Evolutionary conservation across 2,797 vertebrate genomes (phyloP).

Genomic region (Pantherophis vulpinus): DNA sequence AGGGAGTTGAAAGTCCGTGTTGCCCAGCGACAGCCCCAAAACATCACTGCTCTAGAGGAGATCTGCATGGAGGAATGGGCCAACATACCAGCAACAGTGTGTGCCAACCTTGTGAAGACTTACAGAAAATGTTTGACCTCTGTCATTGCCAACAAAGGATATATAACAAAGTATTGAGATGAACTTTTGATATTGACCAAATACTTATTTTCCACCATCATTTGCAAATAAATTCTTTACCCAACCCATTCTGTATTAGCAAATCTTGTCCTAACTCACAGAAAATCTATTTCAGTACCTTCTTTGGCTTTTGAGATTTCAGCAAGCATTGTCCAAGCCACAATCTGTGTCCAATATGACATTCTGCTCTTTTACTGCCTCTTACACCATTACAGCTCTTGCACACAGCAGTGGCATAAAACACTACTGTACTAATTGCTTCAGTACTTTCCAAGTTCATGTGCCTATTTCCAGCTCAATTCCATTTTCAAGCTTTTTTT

Average conservation of each 20-base stretch:
- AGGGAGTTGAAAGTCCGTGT: too few relatives aligned
- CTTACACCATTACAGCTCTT: not conserved
- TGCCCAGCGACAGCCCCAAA: too few relatives aligned
- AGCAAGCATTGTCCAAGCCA: slow-evolving; percentile 3
- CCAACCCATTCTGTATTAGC: not conserved
- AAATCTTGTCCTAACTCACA: not conserved
- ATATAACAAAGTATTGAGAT: too few relatives aligned
- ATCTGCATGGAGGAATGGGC: too few relatives aligned
- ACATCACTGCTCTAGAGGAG: too few relatives aligned
- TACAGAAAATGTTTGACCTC: too few relatives aligned
- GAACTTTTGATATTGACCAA: too few relatives aligned
- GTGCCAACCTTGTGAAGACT: too few relatives aligned
- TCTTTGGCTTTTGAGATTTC: not conserved
- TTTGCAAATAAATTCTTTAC: not conserved
- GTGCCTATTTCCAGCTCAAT: not conserved
- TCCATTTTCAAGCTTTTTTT: not conserved
- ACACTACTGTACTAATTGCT: not conserved
- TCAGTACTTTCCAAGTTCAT: not conserved
- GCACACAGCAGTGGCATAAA: not conserved
- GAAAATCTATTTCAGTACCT: not conserved
- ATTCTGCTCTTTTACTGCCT: not conserved
- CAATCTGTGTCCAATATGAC: not conserved
- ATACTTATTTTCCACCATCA: too few relatives aligned
- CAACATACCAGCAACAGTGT: too few relatives aligned
- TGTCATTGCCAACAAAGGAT: too few relatives aligned